Evolutionary conservation across 2,888 invertebrate species (phyloP), one percentile per base, ranked within the genome.

Genomic region (Philonicus albiceps): DNA sequence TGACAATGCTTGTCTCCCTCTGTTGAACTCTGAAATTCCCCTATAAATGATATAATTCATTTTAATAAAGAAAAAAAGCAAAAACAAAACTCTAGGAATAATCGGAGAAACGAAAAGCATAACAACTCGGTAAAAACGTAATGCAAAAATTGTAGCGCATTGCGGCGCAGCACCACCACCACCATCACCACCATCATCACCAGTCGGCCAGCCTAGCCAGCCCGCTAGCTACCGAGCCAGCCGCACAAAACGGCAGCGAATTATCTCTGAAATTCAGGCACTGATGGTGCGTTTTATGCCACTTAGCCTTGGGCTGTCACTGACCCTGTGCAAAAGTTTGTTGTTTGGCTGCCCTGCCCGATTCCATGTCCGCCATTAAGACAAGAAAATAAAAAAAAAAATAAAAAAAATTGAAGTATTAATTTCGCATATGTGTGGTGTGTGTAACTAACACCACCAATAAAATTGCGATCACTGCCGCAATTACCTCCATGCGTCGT

Each of bases 291-390:
- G 74, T 85, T 49, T 43, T 85, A 85, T 85, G 53, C 53, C 74
- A 80, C 80, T 86, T 86, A 86, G 64, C 86, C 86, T 86, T 86
- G 86, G 72, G 78, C 86, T 86, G 86, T 86, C 86, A 86, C 86
- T 86, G 86, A 86, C 86, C 86, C 86, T 86, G 86, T 80, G 49
- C 86, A 86, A n/a, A n/a, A 86, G 86, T 80, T 80, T 80, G 55
- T 80, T 86, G 85, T 85, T 85, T 85, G 74, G 72, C 73, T 74
- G 85, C 74, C 74, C 64, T 22, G 64, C 27, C 8, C 64, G 64
- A 64, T 64, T 64, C 22, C 64, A 64, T 11, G 64, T 64, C 64
- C 64, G 11, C 64, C 11, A 22, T 8, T 22, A 8, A 4, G 22
- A 55, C 5, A 37, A 40, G 13, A 43, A 7, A 43, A 43, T 13